phyloP scores from a whole-genome alignment of 30 jellyfish, hydroid and myxozoan species.

The Catostylus mosaicus region DNA sequence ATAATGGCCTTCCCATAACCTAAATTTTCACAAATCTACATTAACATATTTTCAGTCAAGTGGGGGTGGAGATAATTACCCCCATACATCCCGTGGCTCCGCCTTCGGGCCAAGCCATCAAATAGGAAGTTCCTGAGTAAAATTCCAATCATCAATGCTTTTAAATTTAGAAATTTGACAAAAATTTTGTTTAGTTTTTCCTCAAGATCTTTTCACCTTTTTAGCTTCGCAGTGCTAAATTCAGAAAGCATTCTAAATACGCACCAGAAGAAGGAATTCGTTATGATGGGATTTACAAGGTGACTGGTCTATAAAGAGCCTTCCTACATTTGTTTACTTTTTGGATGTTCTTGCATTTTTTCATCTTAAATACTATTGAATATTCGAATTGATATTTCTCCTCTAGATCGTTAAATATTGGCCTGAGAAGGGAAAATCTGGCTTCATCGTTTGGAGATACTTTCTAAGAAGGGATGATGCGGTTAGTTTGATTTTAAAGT shows the following conservation, averaged over 20 bases:
- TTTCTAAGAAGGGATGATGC: constrained; percentile 88
- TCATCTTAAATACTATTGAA: background rate
- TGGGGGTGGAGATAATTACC: no score
- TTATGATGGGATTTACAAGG: constrained; percentile 96
- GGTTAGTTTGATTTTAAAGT: constrained; percentile 45
- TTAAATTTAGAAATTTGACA: no score
- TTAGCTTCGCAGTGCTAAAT: constrained; percentile 91
- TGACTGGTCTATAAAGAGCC: constrained; percentile 1
- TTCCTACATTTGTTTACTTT: background rate
- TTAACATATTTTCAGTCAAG: no score
- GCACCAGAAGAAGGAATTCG: constrained; percentile 98
- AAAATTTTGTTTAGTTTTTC: no score
- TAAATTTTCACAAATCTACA: no score
- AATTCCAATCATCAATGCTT: no score
- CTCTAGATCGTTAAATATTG: constrained; percentile 87
- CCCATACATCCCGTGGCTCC: no score
- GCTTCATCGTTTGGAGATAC: constrained; percentile 95
- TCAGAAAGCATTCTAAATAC: constrained; percentile 84
- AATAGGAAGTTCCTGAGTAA: no score
- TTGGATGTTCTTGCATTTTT: background rate
- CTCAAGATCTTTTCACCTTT: background rate
- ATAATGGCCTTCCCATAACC: no score
- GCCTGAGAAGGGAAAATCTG: constrained; percentile 99
- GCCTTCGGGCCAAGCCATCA: no score
- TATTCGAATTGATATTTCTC: background rate